Conservation (phyloP, 2,888 invertebrate genomes). For the Uropetala carovei region DNA sequence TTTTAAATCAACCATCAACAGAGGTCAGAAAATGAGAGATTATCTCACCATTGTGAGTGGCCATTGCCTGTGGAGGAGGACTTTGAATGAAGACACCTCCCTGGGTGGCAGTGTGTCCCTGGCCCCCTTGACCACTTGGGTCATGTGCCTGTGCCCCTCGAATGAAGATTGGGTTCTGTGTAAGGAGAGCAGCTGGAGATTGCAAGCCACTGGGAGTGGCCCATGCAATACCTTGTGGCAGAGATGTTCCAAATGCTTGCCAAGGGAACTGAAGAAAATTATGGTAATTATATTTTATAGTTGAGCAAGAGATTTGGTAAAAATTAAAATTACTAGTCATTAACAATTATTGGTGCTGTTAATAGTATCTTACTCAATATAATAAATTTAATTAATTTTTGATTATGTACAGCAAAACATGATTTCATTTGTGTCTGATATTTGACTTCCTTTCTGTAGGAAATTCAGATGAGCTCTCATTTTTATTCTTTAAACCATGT, state of each 20-base stretch:
- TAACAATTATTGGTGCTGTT: too few relatives aligned
- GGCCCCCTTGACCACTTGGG: conserved; percentile 71
- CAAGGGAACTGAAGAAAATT: conserved; percentile 77
- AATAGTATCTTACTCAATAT: too few relatives aligned
- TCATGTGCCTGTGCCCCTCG: conserved; percentile 87
- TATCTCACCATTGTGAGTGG: conserved; percentile 81
- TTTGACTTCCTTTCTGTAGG: too few relatives aligned
- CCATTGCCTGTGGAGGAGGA: conserved; percentile 83
- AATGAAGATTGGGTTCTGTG: conserved; percentile 89
- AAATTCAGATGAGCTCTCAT: too few relatives aligned
- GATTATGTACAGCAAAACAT: too few relatives aligned
- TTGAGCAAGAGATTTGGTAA: neutral
- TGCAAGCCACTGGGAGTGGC: conserved; percentile 74
- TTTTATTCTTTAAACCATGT: neutral
- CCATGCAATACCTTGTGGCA: conserved; percentile 86
- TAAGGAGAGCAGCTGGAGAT: conserved; percentile 79
- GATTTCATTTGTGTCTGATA: too few relatives aligned
- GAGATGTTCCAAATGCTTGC: conserved; percentile 82
- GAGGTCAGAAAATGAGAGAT: neutral
- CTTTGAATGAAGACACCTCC: conserved; percentile 87
- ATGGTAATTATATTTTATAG: neutral
- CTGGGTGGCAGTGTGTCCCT: conserved; percentile 74
- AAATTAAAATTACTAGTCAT: neutral
- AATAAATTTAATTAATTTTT: too few relatives aligned
- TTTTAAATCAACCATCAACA: neutral